Base-by-base conservation (phyloP, 2,113 vertebrate genomes). In the Porphyrio hochstetteri region DNA sequence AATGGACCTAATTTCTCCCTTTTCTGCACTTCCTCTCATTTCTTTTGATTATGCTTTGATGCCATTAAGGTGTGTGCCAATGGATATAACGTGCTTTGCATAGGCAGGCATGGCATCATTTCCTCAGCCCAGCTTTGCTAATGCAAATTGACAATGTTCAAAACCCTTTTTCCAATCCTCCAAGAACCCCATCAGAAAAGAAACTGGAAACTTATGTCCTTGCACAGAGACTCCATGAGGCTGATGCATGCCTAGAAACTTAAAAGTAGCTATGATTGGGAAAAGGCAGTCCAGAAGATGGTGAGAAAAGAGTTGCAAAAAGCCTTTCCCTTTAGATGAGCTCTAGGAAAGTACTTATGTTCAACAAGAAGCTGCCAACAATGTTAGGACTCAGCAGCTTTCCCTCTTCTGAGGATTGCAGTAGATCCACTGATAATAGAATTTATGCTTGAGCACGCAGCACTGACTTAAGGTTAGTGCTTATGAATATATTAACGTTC, bases 381-480 rank as follows among this genome's bases (percentile, higher is more conserved):
- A 61, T 17, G 8, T 79, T 61, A 76, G 53, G 68, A 85, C 38
- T 94, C 86, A 86, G 86, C 82, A 95, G 28, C 67, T 95, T 94
- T 89, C 55, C 67, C 36, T 86, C 89, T 96, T 84, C 70, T 69
- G 77, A 89, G 95, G 90, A 89, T 7, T 96, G 50, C 79, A 96
- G 93, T 90, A 97, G 95, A 97, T 97, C 84, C 35, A 78, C 94
- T 94, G 95, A 97, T 93, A 92, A 64, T 3, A 86, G 36, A 88
- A 96, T 90, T 92, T 97, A 95, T 97, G 96, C 97, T 81, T 71
- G 84, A 96, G 96, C 97, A 97, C 4, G 82, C 78, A 72, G 60
- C 60, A 69, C 52, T 87, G 69, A 88, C 84, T 97, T 96, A 94
- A 93, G 80, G 70, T 94, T 96, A 96, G 85, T 92, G 92, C 80